Evolutionary conservation across 2,113 vertebrate species (phyloP).

Genomic region (Gavia stellata): DNA sequence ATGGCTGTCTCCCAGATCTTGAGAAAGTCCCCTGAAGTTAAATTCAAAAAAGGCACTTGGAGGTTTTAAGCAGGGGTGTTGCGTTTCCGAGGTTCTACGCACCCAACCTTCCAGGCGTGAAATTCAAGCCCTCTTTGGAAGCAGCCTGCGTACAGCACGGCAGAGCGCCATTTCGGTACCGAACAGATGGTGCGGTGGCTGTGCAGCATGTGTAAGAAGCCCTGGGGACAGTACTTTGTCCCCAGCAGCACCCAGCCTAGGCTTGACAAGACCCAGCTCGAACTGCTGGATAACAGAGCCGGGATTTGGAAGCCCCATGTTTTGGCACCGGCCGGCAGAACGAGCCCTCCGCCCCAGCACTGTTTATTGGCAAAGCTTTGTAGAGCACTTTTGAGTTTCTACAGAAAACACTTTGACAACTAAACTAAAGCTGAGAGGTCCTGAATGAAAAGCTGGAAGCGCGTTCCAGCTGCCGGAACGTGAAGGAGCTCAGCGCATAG

Average conservation of each 20-base stretch:
- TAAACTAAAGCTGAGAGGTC: not conserved
- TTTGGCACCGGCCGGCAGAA: not conserved
- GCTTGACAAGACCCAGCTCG: not conserved
- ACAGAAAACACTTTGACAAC: not conserved
- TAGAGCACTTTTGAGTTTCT: not conserved
- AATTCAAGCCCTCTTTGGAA: not conserved
- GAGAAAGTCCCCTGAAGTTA: not conserved
- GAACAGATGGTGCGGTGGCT: not conserved
- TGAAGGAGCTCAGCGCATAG: not conserved
- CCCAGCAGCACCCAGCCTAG: not conserved
- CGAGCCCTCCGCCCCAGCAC: not conserved
- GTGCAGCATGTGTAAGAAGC: not conserved
- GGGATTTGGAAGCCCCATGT: not conserved
- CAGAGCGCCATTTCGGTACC: not conserved
- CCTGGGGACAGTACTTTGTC: not conserved
- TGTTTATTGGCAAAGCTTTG: not conserved
- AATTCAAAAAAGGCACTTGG: not conserved
- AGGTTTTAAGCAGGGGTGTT: not conserved
- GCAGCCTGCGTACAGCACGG: not conserved
- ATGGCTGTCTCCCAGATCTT: not conserved
- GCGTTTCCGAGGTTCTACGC: not conserved
- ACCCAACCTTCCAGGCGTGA: not conserved
- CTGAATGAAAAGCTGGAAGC: not conserved
- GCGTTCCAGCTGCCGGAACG: accelerated
- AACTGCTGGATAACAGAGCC: not conserved